Conservation (phyloP, 2,888 invertebrate genomes). For the Beris chalybata region DNA sequence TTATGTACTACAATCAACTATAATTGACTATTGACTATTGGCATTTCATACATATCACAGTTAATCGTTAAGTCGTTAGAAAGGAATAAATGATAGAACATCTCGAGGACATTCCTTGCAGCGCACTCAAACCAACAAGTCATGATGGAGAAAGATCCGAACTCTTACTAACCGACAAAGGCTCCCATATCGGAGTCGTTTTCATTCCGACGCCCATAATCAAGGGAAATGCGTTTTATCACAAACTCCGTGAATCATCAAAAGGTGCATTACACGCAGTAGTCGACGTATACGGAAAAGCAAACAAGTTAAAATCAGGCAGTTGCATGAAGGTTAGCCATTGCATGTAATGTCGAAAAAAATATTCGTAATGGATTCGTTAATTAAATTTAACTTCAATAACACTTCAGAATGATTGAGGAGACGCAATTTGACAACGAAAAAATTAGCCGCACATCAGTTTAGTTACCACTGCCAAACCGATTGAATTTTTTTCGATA, state of each 20-base stretch:
- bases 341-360: too few relatives aligned
- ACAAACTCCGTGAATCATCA: conserved; percentile 93
- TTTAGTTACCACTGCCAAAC: conserved; percentile 81
- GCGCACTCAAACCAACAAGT: conserved; percentile 70
- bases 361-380: too few relatives aligned
- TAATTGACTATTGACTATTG: not conserved
- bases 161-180: conserved; percentile 86
- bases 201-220: conserved; percentile 60
- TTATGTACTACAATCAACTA: not conserved
- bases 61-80: not conserved
- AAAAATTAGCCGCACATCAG: conserved; percentile 74
- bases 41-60: too few relatives aligned
- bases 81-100: conserved; percentile 67
- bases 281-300: conserved; percentile 96
- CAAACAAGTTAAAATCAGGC: conserved; percentile 93
- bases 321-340: conserved; percentile 57
- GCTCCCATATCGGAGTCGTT: conserved; percentile 71
- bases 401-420: conserved; percentile 85
- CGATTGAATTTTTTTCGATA: conserved; percentile 72
- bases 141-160: conserved; percentile 58
- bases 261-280: conserved; percentile 85
- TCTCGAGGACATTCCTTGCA: conserved; percentile 61
- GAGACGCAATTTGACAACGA: conserved; percentile 83
- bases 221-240: conserved; percentile 92
- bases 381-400: conserved; percentile 57